These are phyloP conservation scores for Congeria kusceri DNA, from an alignment of 2,888 invertebrate species.

Conservation along the genomic window DNA sequence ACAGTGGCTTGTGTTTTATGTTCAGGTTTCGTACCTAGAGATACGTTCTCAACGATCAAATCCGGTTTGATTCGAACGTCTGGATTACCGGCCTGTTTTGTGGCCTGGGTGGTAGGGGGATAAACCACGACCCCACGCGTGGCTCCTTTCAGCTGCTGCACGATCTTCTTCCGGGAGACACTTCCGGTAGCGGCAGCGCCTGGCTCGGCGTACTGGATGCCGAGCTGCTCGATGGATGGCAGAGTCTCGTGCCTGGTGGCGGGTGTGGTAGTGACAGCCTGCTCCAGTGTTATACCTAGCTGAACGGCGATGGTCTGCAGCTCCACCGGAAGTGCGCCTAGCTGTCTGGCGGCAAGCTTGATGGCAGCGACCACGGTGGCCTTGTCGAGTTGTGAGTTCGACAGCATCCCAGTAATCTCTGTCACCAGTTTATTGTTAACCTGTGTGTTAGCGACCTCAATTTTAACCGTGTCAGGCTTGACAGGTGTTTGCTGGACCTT, in stretches of 20 bases:
- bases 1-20: too few species aligned
- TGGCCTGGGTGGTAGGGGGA: conserved; percentile 15
- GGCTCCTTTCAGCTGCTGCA: conserved; percentile 14
- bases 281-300: conserved; percentile 10
- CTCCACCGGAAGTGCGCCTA: background rate
- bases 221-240: background rate
- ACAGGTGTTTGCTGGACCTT: too few species aligned
- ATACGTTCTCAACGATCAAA: background rate
- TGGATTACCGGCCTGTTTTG: background rate
- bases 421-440: conserved; percentile 24
- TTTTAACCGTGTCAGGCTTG: too few species aligned
- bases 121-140: conserved; percentile 24
- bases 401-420: conserved; percentile 18
- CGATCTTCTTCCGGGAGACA: conserved; percentile 18
- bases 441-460: too few species aligned
- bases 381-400: conserved; percentile 13
- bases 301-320: background rate
- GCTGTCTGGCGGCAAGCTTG: conserved; percentile 2
- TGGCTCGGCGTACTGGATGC: background rate
- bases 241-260: background rate
- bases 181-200: background rate
- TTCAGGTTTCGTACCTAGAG: background rate
- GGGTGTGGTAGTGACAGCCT: background rate
- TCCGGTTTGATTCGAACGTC: background rate
- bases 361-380: conserved; percentile 3